Percentiles rank a stretch among this genome's conserved stretches.
phyloP scores from a whole-genome alignment of 1,140 invertebrate species.

The Forficula auricularia region DNA sequence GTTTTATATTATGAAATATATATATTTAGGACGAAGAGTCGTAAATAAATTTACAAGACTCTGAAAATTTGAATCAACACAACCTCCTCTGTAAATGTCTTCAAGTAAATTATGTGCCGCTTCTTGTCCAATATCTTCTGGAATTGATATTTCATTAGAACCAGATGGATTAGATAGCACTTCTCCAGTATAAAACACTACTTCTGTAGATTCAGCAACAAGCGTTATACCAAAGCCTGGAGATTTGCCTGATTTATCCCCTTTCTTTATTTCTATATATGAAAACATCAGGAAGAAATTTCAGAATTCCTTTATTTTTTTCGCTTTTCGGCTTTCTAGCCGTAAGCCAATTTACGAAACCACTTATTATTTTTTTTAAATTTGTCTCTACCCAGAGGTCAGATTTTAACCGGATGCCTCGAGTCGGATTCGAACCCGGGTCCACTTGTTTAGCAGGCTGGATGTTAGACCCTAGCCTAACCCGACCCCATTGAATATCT shows the following conservation, averaged over 20 bases:
- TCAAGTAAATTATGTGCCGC: constrained; percentile 66
- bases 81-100: constrained; percentile 85
- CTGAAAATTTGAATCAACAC: constrained; percentile 78
- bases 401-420: no score
- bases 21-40: constrained; percentile 84
- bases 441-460: no score
- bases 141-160: constrained; percentile 36
- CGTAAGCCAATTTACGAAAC: no score
- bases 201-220: constrained; percentile 80
- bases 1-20: constrained; percentile 84
- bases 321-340: no score
- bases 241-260: constrained; percentile 69
- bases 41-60: constrained; percentile 72
- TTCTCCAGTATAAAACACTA: constrained; percentile 56
- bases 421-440: no score
- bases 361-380: no score
- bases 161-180: constrained; percentile 29
- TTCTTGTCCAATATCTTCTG: constrained; percentile 79
- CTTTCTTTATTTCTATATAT: constrained; percentile 78
- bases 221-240: constrained; percentile 79
- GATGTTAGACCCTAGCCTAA: no score
- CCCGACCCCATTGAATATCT: no score
- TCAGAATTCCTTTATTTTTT: constrained; percentile 76
- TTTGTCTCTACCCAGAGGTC: no score
- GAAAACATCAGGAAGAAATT: constrained; percentile 89